These are phyloP conservation scores for Parnassius apollo DNA, from an alignment of 2,888 invertebrate species.

Conservation along the genomic window DNA sequence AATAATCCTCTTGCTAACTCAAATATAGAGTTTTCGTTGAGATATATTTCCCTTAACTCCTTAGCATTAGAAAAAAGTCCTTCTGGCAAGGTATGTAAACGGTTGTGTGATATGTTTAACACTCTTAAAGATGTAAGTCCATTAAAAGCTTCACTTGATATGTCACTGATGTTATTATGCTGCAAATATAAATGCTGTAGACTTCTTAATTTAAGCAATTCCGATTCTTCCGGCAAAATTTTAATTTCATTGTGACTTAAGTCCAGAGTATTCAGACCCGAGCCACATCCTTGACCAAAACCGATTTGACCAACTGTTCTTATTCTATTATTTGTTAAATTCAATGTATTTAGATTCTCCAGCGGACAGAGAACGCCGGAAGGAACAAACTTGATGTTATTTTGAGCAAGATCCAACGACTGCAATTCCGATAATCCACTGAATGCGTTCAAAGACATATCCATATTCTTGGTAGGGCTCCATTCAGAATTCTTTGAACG, in stretches of 20 bases:
- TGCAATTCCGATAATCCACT: constrained; percentile 90
- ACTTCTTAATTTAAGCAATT: constrained; percentile 87
- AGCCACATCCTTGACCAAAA: constrained; percentile 83
- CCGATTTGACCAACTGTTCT: constrained; percentile 89
- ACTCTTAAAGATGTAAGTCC: constrained; percentile 89
- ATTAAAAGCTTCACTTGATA: constrained; percentile 89
- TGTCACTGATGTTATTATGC: constrained; percentile 90
- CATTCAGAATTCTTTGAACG: constrained; percentile 91
- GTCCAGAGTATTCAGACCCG: constrained; percentile 88
- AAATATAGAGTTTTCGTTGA: constrained; percentile 92
- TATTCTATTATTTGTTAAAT: constrained; percentile 92
- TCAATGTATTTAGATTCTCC: constrained; percentile 89
- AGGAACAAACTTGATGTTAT: constrained; percentile 90
- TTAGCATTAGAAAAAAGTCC: constrained; percentile 90
- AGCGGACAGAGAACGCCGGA: constrained; percentile 90
- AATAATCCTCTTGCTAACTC: constrained; percentile 91
- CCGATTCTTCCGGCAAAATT: constrained; percentile 86
- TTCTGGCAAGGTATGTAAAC: constrained; percentile 89
- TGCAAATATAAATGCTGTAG: constrained; percentile 90
- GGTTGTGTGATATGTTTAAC: constrained; percentile 93
- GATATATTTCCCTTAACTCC: constrained; percentile 90
- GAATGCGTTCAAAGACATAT: constrained; percentile 86
- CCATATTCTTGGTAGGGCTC: constrained; percentile 87
- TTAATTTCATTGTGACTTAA: constrained; percentile 90
- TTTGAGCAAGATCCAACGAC: constrained; percentile 89